These are phyloP conservation scores for Dromius quadrimaculatus DNA, from an alignment of 2,888 invertebrate genomes.

Conservation along the genomic window DNA sequence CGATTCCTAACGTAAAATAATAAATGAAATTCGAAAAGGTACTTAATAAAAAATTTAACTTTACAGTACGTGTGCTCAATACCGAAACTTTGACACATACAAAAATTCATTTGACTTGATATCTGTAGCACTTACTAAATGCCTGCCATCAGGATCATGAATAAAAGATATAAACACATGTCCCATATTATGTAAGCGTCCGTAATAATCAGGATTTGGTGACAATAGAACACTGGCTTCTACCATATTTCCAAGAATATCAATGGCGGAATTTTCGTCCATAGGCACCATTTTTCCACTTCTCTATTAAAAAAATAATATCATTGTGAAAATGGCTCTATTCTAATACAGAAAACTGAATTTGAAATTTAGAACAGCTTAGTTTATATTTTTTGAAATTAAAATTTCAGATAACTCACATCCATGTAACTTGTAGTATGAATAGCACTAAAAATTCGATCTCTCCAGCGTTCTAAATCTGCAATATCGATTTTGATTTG, in stretches of 20 bases:
- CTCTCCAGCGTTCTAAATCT: constrained; percentile 79
- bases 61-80: too few species aligned
- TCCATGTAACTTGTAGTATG: constrained; percentile 64
- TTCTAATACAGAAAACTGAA: not conserved
- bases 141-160: constrained; percentile 83
- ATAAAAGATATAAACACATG: constrained; percentile 80
- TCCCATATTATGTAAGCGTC: constrained; percentile 84
- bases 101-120: not conserved
- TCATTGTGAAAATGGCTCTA: not conserved
- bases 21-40: not conserved
- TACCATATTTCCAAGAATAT: constrained; percentile 82
- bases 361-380: not conserved
- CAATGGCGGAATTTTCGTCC: constrained; percentile 78
- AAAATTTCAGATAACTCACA: too few species aligned
- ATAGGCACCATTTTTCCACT: constrained; percentile 71
- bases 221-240: constrained; percentile 78
- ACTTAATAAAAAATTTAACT: too few species aligned
- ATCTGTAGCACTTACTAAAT: constrained; percentile 69
- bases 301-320: constrained; percentile 64
- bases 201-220: constrained; percentile 76
- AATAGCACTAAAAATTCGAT: constrained; percentile 77
- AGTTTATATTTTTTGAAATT: too few species aligned
- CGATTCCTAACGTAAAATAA: constrained; percentile 73
- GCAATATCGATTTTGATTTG: constrained; percentile 74
- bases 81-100: not conserved